A percentile compares a stretch with the other conserved stretches of the same genome.
phyloP scores from a whole-genome alignment of 30 jellyfish, hydroid and myxozoan species.

The Cassiopea xamachana region DNA sequence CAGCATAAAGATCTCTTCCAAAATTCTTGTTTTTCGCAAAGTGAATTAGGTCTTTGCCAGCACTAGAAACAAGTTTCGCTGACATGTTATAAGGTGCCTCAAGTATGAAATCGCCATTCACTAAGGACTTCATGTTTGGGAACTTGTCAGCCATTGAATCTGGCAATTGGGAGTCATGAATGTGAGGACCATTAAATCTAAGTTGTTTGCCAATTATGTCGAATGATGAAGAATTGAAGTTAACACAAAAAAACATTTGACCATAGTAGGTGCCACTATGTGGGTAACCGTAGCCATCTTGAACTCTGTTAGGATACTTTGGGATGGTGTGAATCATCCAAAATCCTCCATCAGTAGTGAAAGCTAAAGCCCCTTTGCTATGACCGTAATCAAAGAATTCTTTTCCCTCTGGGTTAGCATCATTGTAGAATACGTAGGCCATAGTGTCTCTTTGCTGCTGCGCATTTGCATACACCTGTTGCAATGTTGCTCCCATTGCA shows the following conservation, averaged over 20 bases:
- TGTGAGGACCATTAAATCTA: constrained; percentile 90
- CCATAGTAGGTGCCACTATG: constrained; percentile 94
- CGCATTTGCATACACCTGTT: constrained; percentile 81
- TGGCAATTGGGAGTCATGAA: constrained; percentile 88
- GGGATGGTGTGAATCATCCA: constrained; percentile 98
- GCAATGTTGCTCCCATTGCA: constrained; percentile 87
- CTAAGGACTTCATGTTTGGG: constrained; percentile 76
- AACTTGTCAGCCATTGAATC: constrained; percentile 65
- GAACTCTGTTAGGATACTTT: constrained; percentile 71
- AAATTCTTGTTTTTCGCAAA: constrained; percentile 85
- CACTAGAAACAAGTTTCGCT: constrained; percentile 70
- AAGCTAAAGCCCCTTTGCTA: constrained; percentile 96
- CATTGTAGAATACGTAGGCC: constrained; percentile 95
- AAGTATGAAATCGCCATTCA: constrained; percentile 75
- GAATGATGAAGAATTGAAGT: constrained; percentile 83
- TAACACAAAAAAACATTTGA: constrained; percentile 93
- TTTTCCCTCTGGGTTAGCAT: constrained; percentile 91
- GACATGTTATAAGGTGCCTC: constrained; percentile 72
- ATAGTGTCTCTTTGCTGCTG: constrained; percentile 16
- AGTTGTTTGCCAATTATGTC: constrained; percentile 89
- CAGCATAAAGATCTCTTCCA: constrained; percentile 82
- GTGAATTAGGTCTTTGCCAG: constrained; percentile 68
- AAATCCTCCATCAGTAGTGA: constrained; percentile 84
- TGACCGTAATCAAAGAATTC: constrained; percentile 85
- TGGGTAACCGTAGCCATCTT: constrained; percentile 90